Conservation (phyloP, 2,888 invertebrate species). For the Drosophila paracracens region DNA sequence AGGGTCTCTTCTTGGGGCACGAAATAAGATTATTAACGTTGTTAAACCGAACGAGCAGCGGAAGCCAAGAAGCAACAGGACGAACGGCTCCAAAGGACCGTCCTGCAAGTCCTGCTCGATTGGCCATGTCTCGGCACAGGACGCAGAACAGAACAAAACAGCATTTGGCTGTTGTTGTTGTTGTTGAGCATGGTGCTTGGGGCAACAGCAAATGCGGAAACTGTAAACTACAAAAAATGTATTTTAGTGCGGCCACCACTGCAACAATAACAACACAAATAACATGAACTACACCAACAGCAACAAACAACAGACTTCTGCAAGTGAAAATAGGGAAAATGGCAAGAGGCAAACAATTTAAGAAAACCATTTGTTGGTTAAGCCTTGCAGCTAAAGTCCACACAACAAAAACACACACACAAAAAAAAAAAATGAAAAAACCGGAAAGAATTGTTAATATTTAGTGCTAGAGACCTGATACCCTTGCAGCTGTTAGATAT, state of each 20-base stretch:
- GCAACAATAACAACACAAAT: slow-evolving; percentile 35
- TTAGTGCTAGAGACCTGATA: not conserved
- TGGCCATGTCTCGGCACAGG: slow-evolving; percentile 41
- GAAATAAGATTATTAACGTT: slow-evolving; percentile 78
- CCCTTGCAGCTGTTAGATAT: not conserved
- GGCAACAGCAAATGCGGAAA: slow-evolving; percentile 58
- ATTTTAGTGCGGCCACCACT: slow-evolving; percentile 54
- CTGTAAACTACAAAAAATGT: slow-evolving; percentile 71
- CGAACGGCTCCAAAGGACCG: not conserved
- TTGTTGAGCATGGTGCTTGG: slow-evolving; percentile 10
- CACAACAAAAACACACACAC: slow-evolving; percentile 19
- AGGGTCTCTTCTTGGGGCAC: slow-evolving; percentile 61
- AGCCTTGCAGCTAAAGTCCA: slow-evolving; percentile 48
- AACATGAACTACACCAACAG: slow-evolving; percentile 27
- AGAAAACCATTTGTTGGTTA: slow-evolving; percentile 73
- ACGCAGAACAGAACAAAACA: slow-evolving; percentile 26
- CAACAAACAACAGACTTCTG: slow-evolving; percentile 30
- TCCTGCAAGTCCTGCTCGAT: slow-evolving; percentile 30
- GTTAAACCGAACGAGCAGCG: slow-evolving; percentile 71
- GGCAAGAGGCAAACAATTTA: slow-evolving; percentile 72
- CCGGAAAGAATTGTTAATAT: not conserved
- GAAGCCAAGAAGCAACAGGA: slow-evolving; percentile 58
- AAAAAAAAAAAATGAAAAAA: slow-evolving; percentile 1
- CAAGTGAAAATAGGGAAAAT: slow-evolving; percentile 63
- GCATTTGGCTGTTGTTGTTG: slow-evolving; percentile 4